Conservation (phyloP, 2,113 vertebrate genomes). For the Crypturellus undulatus region DNA sequence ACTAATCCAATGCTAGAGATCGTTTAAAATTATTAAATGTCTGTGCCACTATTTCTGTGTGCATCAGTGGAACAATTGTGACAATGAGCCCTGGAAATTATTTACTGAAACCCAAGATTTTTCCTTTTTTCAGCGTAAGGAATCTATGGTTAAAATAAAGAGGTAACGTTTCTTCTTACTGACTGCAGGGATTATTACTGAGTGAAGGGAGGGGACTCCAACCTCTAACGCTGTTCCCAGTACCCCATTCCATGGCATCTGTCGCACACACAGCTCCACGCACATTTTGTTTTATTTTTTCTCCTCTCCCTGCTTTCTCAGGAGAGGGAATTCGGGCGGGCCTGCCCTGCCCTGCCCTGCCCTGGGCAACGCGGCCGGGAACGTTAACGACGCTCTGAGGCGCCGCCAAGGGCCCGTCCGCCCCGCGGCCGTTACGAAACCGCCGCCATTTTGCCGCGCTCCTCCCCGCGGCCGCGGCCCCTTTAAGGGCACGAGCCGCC, state of each 20-base stretch:
- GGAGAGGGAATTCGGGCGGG: rapidly evolving
- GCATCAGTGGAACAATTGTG: neutral
- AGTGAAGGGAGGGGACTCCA: neutral
- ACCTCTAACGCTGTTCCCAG: neutral
- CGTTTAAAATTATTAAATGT: neutral
- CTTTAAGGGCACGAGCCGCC: too few species aligned
- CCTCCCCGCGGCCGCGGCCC: too few species aligned
- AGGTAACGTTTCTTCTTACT: rapidly evolving
- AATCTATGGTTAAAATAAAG: neutral
- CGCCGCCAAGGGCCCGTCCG: neutral
- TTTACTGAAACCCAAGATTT: neutral
- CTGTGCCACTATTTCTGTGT: neutral
- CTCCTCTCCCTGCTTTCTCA: neutral
- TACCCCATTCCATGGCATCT: rapidly evolving
- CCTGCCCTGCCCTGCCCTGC: too few species aligned
- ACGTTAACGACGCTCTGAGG: neutral
- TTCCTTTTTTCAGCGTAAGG: neutral
- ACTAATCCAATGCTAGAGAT: neutral
- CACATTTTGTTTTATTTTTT: too few species aligned
- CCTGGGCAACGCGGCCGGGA: neutral
- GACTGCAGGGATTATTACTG: neutral
- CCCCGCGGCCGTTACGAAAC: too few species aligned
- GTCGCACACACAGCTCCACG: rapidly evolving
- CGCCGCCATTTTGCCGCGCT: neutral
- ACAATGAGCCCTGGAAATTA: rapidly evolving